Conservation (phyloP, 1,140 invertebrate species). For the Oncopodura yosiiana region DNA sequence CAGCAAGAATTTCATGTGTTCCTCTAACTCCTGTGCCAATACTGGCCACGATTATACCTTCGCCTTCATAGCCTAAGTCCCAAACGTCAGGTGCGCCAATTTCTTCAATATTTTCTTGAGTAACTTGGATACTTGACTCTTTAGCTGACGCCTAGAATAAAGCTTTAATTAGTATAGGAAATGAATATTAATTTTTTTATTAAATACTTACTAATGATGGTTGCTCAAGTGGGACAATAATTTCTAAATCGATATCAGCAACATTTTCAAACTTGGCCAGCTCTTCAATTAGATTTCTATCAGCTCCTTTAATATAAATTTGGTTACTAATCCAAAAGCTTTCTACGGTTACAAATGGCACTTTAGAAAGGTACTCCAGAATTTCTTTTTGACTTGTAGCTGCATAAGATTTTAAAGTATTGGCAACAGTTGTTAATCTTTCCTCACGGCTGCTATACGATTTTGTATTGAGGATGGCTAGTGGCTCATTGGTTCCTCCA, state of each 20-base stretch:
- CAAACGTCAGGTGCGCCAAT: background rate
- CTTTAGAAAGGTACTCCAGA: background rate
- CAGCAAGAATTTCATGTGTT: background rate
- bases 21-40: slow-evolving; percentile 10
- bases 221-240: too few species aligned
- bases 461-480: background rate
- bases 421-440: background rate
- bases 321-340: background rate
- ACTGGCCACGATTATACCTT: background rate
- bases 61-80: background rate
- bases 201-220: too few species aligned
- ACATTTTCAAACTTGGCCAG: background rate
- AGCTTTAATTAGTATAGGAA: too few species aligned
- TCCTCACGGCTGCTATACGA: background rate
- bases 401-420: background rate
- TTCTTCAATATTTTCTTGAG: too few species aligned
- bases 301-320: background rate
- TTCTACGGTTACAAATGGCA: background rate
- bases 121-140: too few species aligned
- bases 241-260: background rate
- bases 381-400: background rate
- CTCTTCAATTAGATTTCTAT: background rate
- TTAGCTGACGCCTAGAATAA: too few species aligned
- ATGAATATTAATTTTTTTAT: too few species aligned
- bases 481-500: background rate